Evolutionary conservation across 2,888 invertebrate genomes (phyloP).

Genomic region (Litoditis marina): DNA sequence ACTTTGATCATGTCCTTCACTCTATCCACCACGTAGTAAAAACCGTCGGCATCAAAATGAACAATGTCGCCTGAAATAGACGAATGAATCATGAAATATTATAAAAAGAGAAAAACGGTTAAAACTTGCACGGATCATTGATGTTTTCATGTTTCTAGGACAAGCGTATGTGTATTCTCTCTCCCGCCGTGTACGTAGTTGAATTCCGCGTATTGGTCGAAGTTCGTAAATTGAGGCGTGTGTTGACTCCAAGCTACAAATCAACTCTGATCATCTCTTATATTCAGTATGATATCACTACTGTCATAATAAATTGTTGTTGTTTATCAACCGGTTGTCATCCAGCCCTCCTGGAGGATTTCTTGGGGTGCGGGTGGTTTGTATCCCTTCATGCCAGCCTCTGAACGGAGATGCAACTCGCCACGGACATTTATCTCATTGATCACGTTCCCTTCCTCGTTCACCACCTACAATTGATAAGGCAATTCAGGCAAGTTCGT

Average conservation of each 20-base stretch:
- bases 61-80: slow-evolving; percentile 81
- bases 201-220: too few species aligned
- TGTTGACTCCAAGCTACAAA: too few species aligned
- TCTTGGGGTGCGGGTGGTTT: slow-evolving; percentile 66
- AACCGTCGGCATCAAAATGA: slow-evolving; percentile 75
- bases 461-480: slow-evolving; percentile 17
- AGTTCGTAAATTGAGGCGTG: too few species aligned
- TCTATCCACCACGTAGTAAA: slow-evolving; percentile 79
- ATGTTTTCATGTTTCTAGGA: not conserved
- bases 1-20: slow-evolving; percentile 87
- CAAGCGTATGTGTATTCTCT: not conserved
- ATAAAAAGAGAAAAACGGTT: too few species aligned
- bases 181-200: too few species aligned
- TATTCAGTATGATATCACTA: too few species aligned
- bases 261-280: not conserved
- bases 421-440: slow-evolving; percentile 74
- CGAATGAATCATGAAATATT: too few species aligned
- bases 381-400: slow-evolving; percentile 78
- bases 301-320: too few species aligned
- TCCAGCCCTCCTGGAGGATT: slow-evolving; percentile 72
- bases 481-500: too few species aligned
- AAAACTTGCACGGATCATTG: not conserved
- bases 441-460: slow-evolving; percentile 65
- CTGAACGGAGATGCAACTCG: slow-evolving; percentile 80
- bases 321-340: slow-evolving; percentile 66